Evolutionary conservation across 2,888 invertebrate genomes (phyloP).

Genomic region (Andrena chrysosceles): DNA sequence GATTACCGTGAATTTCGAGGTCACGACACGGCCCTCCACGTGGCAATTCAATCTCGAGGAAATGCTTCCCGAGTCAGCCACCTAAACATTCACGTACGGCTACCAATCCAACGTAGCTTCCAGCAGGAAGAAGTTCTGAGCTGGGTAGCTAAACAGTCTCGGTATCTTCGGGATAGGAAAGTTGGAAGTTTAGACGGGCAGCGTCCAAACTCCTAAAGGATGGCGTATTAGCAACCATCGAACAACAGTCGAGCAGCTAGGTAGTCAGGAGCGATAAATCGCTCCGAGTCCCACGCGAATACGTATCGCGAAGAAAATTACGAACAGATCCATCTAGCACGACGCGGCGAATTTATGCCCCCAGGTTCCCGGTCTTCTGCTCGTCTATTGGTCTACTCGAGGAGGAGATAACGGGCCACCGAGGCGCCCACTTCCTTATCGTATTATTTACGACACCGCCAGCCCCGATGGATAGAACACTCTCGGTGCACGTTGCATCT

Average conservation of each 20-base stretch:
- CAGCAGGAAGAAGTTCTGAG: neutral
- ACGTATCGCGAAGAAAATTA: slow-evolving; percentile 51
- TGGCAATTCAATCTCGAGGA: slow-evolving; percentile 42
- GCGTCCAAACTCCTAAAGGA: neutral
- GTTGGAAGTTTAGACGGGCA: neutral
- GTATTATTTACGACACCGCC: slow-evolving; percentile 74
- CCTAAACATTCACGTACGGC: neutral
- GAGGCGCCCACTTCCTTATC: slow-evolving; percentile 74
- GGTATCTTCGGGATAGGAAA: neutral
- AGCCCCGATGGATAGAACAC: slow-evolving; percentile 20
- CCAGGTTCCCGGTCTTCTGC: slow-evolving; percentile 1
- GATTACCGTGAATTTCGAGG: slow-evolving; percentile 55
- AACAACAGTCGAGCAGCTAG: slow-evolving; percentile 15
- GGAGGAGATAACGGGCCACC: slow-evolving; percentile 50
- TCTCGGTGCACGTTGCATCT: slow-evolving; percentile 5
- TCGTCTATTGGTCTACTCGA: neutral
- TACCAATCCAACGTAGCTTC: neutral
- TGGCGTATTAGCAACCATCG: slow-evolving; percentile 2
- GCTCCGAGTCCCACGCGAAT: slow-evolving; percentile 11
- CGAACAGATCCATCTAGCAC: slow-evolving; percentile 48
- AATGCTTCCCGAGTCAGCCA: neutral
- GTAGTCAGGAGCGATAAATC: slow-evolving; percentile 36
- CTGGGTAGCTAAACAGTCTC: neutral
- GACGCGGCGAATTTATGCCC: slow-evolving; percentile 51
- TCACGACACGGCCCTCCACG: slow-evolving; percentile 18